Base-by-base conservation (phyloP, 2,113 vertebrate genomes). In the Orientallactaga bullata region DNA sequence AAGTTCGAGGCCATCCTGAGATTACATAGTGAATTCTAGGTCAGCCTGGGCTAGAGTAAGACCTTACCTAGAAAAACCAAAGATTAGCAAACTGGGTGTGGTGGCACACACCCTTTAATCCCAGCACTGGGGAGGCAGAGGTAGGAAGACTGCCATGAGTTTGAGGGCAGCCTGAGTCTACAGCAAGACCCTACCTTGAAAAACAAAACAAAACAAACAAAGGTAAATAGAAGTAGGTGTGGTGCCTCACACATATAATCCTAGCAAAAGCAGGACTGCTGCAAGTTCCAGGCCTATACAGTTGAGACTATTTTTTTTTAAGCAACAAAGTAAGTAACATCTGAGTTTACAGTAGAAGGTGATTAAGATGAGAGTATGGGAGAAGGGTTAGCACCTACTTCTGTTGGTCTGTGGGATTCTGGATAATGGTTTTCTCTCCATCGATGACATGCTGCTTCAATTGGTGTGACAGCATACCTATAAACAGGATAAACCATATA, bases 371-470 rank as follows among this genome's bases (percentile, higher is more conserved):
- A 30, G 66, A 76, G 68, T 47, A 47, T 47, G 42, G 42, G 5
- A 47, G 42, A 47, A 28, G 47, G n/a, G 66, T 0, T n/a, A 78
- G 11, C 51, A 95, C 98, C 97, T 96, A 99, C 99, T 98, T 99
- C 94, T 99, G 99, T 98, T 99, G 99, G 98, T 99, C 99, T 94
- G 99, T 98, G 63, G 99, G 99, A 94, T 99, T 99, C 97, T 99
- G 99, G 97, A 99, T 99, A 97, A 99, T 99, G 1, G 99, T 99
- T 98, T 99, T 99, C 98, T 99, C 99, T 28, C 99, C 99, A 69
- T 99, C 99, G 9, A 99, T 99, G 95, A 99, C 98, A 60, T 99
- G 99, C 96, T 99, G 99, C 96, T 99, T 99, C 92, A 99, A 98
- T 87, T 99, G 99, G 98, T 99, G 99, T 7, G 99, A 99, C 94